Evolutionary conservation across 2,797 vertebrate genomes (phyloP).

Genomic region (Tadarida brasiliensis): DNA sequence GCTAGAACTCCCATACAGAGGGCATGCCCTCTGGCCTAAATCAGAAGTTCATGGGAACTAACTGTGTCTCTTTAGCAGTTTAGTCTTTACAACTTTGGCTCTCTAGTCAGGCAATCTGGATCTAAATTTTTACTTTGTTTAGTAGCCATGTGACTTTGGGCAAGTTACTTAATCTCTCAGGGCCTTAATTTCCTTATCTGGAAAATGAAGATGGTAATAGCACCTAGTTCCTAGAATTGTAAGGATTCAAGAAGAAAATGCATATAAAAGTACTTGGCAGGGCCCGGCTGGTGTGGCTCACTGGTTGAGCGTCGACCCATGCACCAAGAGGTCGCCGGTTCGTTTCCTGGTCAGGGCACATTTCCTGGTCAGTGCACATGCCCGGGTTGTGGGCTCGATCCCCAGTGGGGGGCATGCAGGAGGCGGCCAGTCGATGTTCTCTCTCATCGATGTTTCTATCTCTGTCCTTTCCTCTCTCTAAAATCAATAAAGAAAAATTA

Average conservation of each 20-base stretch:
- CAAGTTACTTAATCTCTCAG: conserved; percentile 6
- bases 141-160: not conserved
- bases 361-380: too few relatives aligned
- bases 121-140: conserved; percentile 41
- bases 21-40: not conserved
- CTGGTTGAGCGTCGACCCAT: too few relatives aligned
- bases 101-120: not conserved
- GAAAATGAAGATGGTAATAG: conserved; percentile 10
- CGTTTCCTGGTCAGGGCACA: too few relatives aligned
- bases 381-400: too few relatives aligned
- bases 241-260: not conserved
- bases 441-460: too few relatives aligned
- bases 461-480: too few relatives aligned
- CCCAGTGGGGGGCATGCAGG: too few relatives aligned
- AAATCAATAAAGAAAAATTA: too few relatives aligned
- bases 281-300: too few relatives aligned
- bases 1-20: not conserved
- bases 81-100: not conserved
- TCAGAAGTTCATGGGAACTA: conserved; percentile 20
- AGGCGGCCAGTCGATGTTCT: too few relatives aligned
- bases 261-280: not conserved
- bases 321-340: too few relatives aligned
- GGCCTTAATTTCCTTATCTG: conserved; percentile 16
- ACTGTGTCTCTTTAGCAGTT: not conserved
- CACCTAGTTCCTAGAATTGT: not conserved